Percentiles rank a stretch among this genome's conserved stretches.
Evolutionary conservation across 2,888 invertebrate genomes (phyloP).

Genomic region (Scaptomyza reducta): DNA sequence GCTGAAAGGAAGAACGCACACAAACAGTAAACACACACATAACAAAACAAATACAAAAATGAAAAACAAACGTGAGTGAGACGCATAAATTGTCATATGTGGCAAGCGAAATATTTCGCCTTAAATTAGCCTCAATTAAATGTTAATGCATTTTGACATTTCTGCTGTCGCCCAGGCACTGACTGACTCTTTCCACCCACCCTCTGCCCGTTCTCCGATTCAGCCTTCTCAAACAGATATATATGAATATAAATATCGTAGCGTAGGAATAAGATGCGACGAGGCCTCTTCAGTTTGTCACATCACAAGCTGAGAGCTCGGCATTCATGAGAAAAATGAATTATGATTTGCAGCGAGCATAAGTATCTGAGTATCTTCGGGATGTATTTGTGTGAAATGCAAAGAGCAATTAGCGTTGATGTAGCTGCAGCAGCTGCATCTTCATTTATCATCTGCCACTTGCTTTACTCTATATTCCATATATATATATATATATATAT

Average conservation of each 20-base stretch:
- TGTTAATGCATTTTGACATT: conserved; percentile 84
- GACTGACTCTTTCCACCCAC: not conserved
- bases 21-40: conserved; percentile 8
- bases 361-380: conserved; percentile 30
- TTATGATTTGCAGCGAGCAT: conserved; percentile 48
- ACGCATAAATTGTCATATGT: conserved; percentile 75
- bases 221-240: conserved; percentile 5
- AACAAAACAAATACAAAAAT: conserved; percentile 17
- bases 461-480: conserved; percentile 33
- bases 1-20: conserved; percentile 44
- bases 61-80: conserved; percentile 56
- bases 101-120: conserved; percentile 82
- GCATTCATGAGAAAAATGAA: conserved; percentile 46
- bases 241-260: conserved; percentile 26
- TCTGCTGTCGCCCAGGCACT: conserved; percentile 62
- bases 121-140: conserved; percentile 84
- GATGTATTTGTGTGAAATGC: conserved; percentile 23
- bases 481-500: not conserved
- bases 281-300: conserved; percentile 40
- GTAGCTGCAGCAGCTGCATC: conserved; percentile 78
- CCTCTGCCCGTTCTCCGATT: not conserved
- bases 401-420: conserved; percentile 79
- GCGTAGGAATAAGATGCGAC: conserved; percentile 40
- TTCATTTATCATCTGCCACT: conserved; percentile 73
- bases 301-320: conserved; percentile 23